A percentile compares a stretch with the other conserved stretches of the same genome.
Evolutionary conservation across 2,113 vertebrate species (phyloP).

Genomic region (Ictidomys tridecemlineatus): DNA sequence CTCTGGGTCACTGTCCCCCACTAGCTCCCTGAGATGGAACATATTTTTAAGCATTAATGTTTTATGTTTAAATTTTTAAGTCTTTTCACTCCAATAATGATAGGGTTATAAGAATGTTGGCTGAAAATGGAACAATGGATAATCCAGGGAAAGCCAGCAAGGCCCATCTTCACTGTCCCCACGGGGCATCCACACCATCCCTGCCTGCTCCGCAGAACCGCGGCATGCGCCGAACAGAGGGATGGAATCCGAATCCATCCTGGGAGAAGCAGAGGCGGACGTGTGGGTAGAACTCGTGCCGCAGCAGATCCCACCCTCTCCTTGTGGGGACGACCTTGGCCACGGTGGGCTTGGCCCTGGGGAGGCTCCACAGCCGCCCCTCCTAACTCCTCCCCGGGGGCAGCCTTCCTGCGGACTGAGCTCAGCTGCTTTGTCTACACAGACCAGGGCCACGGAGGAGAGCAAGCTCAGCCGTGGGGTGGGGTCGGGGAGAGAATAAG

Average conservation of each 20-base stretch:
- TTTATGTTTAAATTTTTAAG: not conserved
- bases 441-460: fast-evolving
- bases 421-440: not conserved
- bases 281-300: not conserved
- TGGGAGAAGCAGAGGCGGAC: not conserved
- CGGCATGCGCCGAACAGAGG: fast-evolving
- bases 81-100: not conserved
- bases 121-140: not conserved
- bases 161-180: too few relatives aligned
- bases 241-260: not conserved
- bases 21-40: too few relatives aligned
- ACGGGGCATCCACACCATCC: fast-evolving
- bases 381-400: fast-evolving
- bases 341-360: fast-evolving
- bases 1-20: not conserved
- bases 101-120: not conserved
- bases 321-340: fast-evolving
- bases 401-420: fast-evolving
- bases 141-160: fast-evolving
- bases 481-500: too few relatives aligned
- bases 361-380: not conserved
- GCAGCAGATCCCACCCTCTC: not conserved
- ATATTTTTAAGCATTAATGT: not conserved
- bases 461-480: fast-evolving
- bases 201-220: fast-evolving